Base-by-base conservation (phyloP, 2,113 vertebrate genomes). In the Anhinga rufa region DNA sequence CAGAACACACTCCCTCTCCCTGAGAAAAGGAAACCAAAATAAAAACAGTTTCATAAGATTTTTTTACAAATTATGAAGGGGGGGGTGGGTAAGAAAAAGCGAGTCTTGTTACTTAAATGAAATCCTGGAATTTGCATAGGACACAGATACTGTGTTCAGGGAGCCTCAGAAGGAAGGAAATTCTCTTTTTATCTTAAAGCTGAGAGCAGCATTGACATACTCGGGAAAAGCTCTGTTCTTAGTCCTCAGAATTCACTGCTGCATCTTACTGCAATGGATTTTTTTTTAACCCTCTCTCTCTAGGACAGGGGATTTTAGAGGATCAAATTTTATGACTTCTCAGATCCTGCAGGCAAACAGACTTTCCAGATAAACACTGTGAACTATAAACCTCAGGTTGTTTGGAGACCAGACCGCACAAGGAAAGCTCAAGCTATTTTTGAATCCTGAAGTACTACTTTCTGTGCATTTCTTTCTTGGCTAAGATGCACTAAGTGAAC, bases 251-350 rank as follows among this genome's bases (percentile, higher is more conserved):
- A 95, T 69, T 91, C 77, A 85, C 44, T 55, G 29, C 17, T 87
- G 48, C 52, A 52, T 61, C 54, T 72, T 81, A 54, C 31, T 92
- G 69, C 52, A 68, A 85, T 24, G 25, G 34, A 48, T 22, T 71
- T 90, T 72, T 66, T 36, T 18, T 66, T 36, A 17, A 9, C 9
- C 12, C 20, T 34, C n/a, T 38, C 21, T 68, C 54, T 62, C 54
- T 77, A 70, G 68, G 46, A 88, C 32, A 83, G 49, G 70, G 22
- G 88, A 83, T 77, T 90, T 90, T 60, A 90, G 26, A 85, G n/a
- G 64, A 96, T 94, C 79, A 93, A 81, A 78, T 92, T 70, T 85
- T 86, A 86, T 74, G 75, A 88, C n/a, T 92, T 90, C 64, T 55
- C 48, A 68, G 86, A 75, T 80, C 64, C 72, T 92, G 36, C 38